phyloP scores from a whole-genome alignment of 2,888 invertebrate genomes.

The Asteroscopus sphinx region DNA sequence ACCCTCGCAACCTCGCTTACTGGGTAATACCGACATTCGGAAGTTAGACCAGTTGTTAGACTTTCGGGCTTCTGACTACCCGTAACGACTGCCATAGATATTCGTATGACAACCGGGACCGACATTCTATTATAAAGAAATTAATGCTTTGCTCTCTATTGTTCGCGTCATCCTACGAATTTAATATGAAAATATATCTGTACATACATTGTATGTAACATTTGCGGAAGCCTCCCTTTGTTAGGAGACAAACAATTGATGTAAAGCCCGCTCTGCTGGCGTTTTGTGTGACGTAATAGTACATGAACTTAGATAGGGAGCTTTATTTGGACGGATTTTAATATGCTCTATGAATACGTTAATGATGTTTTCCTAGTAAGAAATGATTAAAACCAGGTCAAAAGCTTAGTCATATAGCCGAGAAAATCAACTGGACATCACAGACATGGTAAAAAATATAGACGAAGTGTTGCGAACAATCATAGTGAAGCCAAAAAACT shows the following conservation, averaged over 20 bases:
- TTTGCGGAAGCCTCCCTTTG: slow-evolving; percentile 32
- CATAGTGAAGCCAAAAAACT: no score
- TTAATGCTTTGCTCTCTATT: not conserved
- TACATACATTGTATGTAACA: slow-evolving; percentile 3
- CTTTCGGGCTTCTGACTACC: no score
- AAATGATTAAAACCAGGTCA: no score
- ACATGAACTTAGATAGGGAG: slow-evolving; percentile 3
- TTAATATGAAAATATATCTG: slow-evolving; percentile 27
- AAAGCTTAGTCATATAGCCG: no score
- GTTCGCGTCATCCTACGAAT: slow-evolving; percentile 14
- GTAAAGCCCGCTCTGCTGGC: not conserved
- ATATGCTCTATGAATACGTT: not conserved
- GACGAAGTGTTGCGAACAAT: no score
- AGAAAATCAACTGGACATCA: no score
- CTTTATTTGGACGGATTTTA: not conserved
- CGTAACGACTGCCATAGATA: no score
- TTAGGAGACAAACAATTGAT: slow-evolving; percentile 37
- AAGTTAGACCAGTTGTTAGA: no score
- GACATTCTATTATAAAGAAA: not conserved
- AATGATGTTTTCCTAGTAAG: not conserved
- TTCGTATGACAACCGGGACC: no score
- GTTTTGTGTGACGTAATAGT: slow-evolving; percentile 12
- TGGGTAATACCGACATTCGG: no score
- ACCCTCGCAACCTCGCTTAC: no score
- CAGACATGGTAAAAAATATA: no score